Evolutionary conservation across 2,113 vertebrate species (phyloP), one percentile per base, ranked within the genome.

Genomic region (Serinus canaria): DNA sequence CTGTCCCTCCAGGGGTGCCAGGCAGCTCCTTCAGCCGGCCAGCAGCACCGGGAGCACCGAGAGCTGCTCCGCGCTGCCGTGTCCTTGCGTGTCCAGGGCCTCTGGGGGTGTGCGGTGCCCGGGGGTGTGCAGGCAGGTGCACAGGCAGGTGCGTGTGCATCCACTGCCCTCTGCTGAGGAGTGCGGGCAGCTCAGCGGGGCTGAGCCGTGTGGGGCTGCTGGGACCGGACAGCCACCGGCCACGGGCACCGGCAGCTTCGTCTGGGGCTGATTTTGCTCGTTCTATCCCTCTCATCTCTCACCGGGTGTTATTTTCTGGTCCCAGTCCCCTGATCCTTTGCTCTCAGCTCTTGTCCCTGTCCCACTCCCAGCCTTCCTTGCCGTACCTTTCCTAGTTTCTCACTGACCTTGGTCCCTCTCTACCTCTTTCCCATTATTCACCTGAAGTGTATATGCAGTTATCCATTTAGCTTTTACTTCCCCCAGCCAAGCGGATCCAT

Each of bases 91-190:
- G 72, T 30, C 21, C 17, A 5, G 59, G 41, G 60, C 78, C 12
- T n/a, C 0, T 0, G 72, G 20, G 15, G 9, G 5, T 3, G 68
- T 23, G 56, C 31, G 47, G 53, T 39, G 19, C 59, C 68, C 39
- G 3, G 1, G 35, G 27, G 23, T 24, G 67, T 4, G 70, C 46
- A 10, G 21, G 47, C 49, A 27, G 49, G 50, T 52, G 50, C 11
- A 84, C 59, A 1, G 60, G 39, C 14, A 43, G 79, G 74, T 88
- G 77, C 10, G 13, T 91, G 93, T 84, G 90, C 62, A 89, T 55
- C 78, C 90, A 78, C 77, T 84, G 93, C 95, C 96, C 95, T 94
- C 90, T 95, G 94, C 90, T 85, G 95, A 91, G 87, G 62, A 87
- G 22, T 0, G 14, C 30, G 9, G 81, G 92, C 84, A 55, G 82